Percentiles rank a stretch among this genome's conserved stretches.
Conservation (phyloP, 2,888 invertebrate genomes). For the Trichopoda pennipes region DNA sequence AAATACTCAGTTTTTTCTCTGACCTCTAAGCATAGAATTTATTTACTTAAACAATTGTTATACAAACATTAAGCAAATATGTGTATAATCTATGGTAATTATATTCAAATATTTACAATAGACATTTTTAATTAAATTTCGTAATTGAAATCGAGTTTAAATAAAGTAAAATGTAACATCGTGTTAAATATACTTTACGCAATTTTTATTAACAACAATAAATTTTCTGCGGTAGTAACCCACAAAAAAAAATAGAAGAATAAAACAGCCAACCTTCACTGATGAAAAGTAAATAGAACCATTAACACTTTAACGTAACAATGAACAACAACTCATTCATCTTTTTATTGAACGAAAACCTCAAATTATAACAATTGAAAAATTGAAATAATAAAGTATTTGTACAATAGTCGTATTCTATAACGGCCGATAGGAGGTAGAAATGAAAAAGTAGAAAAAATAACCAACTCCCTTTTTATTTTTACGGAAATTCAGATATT, state of each 20-base stretch:
- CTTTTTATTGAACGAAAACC: conserved; percentile 41
- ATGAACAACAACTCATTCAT: conserved; percentile 23
- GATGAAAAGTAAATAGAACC: conserved; percentile 56
- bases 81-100: neutral
- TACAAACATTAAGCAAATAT: neutral
- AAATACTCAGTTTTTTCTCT: too few species aligned
- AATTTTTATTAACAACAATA: conserved; percentile 38
- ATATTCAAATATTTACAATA: neutral
- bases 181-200: conserved; percentile 34
- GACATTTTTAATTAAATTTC: conserved; percentile 9
- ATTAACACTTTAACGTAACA: conserved; percentile 61
- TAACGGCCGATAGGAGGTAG: neutral
- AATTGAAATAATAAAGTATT: conserved; percentile 51
- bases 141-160: conserved; percentile 43
- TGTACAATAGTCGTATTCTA: conserved; percentile 6
- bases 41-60: conserved; percentile 1
- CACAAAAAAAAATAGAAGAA: neutral
- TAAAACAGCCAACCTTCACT: conserved; percentile 54
- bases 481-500: conserved; percentile 36
- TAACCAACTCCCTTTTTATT: conserved; percentile 39
- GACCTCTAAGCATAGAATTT: too few species aligned
- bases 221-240: conserved; percentile 27
- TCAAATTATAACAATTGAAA: conserved; percentile 61
- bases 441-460: conserved; percentile 13
- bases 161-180: conserved; percentile 40